phyloP scores from a whole-genome alignment of 2,797 vertebrate species.

The Thamnophis elegans region DNA sequence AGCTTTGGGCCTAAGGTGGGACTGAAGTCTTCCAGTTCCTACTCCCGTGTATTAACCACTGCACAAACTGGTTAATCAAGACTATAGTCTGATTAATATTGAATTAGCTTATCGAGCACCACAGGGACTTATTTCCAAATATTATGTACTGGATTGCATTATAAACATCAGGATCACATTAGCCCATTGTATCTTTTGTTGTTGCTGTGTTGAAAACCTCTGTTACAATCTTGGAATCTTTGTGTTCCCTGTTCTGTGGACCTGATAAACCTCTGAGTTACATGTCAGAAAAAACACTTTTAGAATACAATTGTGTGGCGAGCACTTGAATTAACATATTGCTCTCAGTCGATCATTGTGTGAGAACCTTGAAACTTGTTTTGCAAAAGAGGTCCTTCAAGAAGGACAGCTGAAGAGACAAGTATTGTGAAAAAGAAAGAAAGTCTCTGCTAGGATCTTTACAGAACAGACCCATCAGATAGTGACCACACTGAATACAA shows the following conservation, averaged over 20 bases:
- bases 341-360: neutral
- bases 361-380: neutral
- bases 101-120: neutral
- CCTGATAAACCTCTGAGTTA: neutral
- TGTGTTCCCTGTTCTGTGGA: neutral
- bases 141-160: neutral
- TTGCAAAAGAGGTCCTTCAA: neutral
- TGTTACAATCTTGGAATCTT: neutral
- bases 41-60: neutral
- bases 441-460: neutral
- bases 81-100: neutral
- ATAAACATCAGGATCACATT: neutral
- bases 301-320: neutral
- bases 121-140: neutral
- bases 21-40: neutral
- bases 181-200: neutral
- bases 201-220: neutral
- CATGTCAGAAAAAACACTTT: neutral
- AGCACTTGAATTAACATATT: neutral
- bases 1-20: neutral
- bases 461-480: neutral
- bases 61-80: neutral
- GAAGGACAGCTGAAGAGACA: neutral
- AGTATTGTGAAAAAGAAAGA: neutral
- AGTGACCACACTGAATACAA: neutral